Conservation (phyloP, 2,888 invertebrate species). For the Calephelis perditalis region DNA sequence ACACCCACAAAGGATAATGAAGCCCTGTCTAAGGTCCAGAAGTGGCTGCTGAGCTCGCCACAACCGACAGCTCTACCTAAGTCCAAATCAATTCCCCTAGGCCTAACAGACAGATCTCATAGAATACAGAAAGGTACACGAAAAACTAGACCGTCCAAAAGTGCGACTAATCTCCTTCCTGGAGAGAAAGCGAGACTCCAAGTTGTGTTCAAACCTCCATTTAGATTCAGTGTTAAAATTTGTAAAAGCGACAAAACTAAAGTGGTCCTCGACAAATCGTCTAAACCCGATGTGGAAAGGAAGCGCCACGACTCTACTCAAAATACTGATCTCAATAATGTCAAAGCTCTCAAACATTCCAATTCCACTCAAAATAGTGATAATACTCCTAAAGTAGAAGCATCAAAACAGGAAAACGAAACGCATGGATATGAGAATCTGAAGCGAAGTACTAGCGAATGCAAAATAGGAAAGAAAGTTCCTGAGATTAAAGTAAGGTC, state of each 20-base stretch:
- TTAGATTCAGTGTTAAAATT: conserved; percentile 90
- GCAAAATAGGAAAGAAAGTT: conserved; percentile 54
- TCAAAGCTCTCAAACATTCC: conserved; percentile 51
- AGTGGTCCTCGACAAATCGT: conserved; percentile 78
- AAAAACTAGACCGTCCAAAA: conserved; percentile 80
- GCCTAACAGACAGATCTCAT: conserved; percentile 77
- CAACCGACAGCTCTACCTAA: conserved; percentile 82
- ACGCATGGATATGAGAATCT: conserved; percentile 63
- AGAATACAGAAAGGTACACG: conserved; percentile 73
- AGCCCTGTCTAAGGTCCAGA: conserved; percentile 87
- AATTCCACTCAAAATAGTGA: conserved; percentile 43
- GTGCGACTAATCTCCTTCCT: conserved; percentile 83
- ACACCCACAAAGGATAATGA: conserved; percentile 74
- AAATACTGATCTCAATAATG: conserved; percentile 46
- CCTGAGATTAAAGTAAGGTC: conserved; percentile 47
- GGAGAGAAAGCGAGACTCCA: conserved; percentile 86
- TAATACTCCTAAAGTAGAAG: conserved; percentile 45
- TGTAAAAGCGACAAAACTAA: conserved; percentile 83
- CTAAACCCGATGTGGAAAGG: conserved; percentile 67
- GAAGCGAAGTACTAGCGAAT: conserved; percentile 66
- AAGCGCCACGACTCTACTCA: conserved; percentile 44
- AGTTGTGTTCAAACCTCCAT: conserved; percentile 92
- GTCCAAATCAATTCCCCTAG: conserved; percentile 90
- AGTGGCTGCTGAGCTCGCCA: conserved; percentile 89
- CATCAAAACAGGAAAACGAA: conserved; percentile 40